Evolutionary conservation across 2,797 vertebrate genomes (phyloP).

Genomic region (Gorsachius magnificus): DNA sequence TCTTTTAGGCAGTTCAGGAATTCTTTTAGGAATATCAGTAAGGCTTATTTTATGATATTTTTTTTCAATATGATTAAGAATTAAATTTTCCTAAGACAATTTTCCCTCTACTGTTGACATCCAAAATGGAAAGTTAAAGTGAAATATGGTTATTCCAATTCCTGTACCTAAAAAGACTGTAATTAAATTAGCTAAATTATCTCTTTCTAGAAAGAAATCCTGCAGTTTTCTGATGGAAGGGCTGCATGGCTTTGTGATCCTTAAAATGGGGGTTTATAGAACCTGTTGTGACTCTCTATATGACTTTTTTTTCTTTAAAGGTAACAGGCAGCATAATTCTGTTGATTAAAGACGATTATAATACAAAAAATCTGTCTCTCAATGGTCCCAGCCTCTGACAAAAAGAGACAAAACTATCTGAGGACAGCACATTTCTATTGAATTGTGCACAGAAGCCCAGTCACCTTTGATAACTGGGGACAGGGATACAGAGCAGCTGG

Average conservation of each 20-base stretch:
- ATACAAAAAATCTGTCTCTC: background rate
- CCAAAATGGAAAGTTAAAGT: background rate
- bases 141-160: background rate
- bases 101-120: background rate
- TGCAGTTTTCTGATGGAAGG: background rate
- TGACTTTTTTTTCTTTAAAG: background rate
- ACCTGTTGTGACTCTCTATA: background rate
- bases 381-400: background rate
- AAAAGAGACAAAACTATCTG: background rate
- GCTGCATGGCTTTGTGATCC: background rate
- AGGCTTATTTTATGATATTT: background rate
- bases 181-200: background rate
- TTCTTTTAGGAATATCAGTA: background rate
- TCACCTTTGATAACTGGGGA: background rate
- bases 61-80: background rate
- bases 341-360: background rate
- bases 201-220: background rate
- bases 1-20: background rate
- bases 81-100: background rate
- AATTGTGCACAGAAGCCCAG: rapidly evolving
- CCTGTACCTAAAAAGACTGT: background rate
- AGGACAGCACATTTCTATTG: rapidly evolving
- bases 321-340: background rate
- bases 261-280: background rate
- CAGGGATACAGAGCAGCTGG: background rate